A percentile compares a stretch with the other conserved stretches of the same genome.
Evolutionary conservation across 2,888 invertebrate species (phyloP).

Genomic region (Drosophila mercatorum): DNA sequence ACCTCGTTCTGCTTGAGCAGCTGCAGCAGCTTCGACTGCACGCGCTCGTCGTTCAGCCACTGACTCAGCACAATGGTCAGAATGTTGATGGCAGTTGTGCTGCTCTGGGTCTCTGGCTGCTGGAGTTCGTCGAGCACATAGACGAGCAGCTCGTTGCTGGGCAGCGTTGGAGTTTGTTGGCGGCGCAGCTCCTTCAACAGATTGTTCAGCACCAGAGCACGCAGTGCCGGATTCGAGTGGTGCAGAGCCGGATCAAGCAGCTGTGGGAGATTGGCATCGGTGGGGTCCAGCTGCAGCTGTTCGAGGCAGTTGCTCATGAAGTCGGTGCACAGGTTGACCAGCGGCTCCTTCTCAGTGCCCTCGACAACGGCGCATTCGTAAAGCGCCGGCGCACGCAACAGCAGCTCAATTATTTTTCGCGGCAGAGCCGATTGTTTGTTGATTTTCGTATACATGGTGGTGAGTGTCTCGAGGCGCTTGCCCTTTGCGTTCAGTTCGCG

Average conservation of each 20-base stretch:
- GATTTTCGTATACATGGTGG: slow-evolving; percentile 85
- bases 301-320: slow-evolving; percentile 87
- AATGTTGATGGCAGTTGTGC: slow-evolving; percentile 71
- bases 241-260: slow-evolving; percentile 87
- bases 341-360: slow-evolving; percentile 85
- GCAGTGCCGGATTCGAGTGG: slow-evolving; percentile 88
- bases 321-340: slow-evolving; percentile 88
- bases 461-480: slow-evolving; percentile 84
- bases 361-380: slow-evolving; percentile 86
- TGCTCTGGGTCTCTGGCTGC: slow-evolving; percentile 71
- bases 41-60: slow-evolving; percentile 56
- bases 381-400: slow-evolving; percentile 87
- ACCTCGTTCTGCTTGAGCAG: slow-evolving; percentile 66
- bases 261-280: slow-evolving; percentile 85
- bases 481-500: slow-evolving; percentile 85
- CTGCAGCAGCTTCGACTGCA: slow-evolving; percentile 63
- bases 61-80: slow-evolving; percentile 65
- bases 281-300: slow-evolving; percentile 33
- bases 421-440: slow-evolving; percentile 83
- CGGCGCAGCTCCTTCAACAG: slow-evolving; percentile 83
- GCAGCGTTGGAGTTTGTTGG: slow-evolving; percentile 43
- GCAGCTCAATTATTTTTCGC: slow-evolving; percentile 82
- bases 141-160: slow-evolving; percentile 66
- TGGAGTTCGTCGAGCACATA: slow-evolving; percentile 78
- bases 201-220: slow-evolving; percentile 88